Evolutionary conservation across 2,797 vertebrate species (phyloP), one percentile per base, ranked within the genome.

Genomic region (Danio albolineatus): DNA sequence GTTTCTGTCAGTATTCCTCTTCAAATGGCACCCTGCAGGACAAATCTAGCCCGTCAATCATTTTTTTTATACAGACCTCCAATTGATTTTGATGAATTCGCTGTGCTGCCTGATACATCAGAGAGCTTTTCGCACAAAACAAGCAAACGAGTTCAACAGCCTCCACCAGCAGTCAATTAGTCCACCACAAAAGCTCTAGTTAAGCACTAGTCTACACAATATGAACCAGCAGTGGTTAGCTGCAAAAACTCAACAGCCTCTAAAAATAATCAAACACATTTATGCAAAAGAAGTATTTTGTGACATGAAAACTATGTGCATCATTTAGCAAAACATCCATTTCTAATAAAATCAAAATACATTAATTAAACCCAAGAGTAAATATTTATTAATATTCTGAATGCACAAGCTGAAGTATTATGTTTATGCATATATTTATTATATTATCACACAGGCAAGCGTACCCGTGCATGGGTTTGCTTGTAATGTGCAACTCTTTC

Each of bases 41-140:
- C 53, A 46, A 73, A 59, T 73, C 70, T 19, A 57, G 51, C 51
- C 16, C 2, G 41, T 57, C 53, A 73, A 59, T 73, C 19, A 73
- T 72, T 72, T 71, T 19, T 38, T 28, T 28, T 28, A 44, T 19
- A 43, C 41, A 73, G 53, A 56, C 53, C 39, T 46, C 19, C 53
- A 46, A 73, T 57, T 73, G 53, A 59, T 73, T 73, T 16, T 57
- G 54, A 73, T 73, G 53, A 73, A 59, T 73, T 46, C 6, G 6
- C 19, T 46, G 54, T 21, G 39, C 8, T 59, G 53, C 53, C 5
- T 16, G 41, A 59, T 16, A 16, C 70, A 73, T 21, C 21, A 67
- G 54, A 46, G 54, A 2, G 9, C 38, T 56, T 5, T 72, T 14
- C 46, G 39, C 38, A 57, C 13, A 5, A 44, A 21, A 72, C 53